A percentile compares a stretch with the other conserved stretches of the same genome.
phyloP scores from a whole-genome alignment of 2,888 invertebrate genomes.

The Ophion costatus region DNA sequence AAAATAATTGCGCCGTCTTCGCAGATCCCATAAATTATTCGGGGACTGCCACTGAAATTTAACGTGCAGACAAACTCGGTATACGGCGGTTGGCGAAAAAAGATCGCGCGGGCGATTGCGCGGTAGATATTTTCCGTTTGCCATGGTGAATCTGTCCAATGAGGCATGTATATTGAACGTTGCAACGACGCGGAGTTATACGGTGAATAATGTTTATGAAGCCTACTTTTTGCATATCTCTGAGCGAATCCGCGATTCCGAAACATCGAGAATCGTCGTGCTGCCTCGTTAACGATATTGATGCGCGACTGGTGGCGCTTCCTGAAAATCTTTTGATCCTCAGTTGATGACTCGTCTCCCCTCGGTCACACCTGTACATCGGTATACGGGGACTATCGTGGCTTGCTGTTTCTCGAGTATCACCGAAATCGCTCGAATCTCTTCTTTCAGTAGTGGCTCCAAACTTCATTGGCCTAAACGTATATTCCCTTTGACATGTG shows the following conservation, averaged over 20 bases:
- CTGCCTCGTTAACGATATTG: conserved; percentile 66
- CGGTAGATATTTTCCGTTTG: conserved; percentile 45
- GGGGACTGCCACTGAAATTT: conserved; percentile 20
- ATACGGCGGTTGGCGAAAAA: conserved; percentile 16
- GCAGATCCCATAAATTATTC: conserved; percentile 5
- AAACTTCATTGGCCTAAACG: not conserved
- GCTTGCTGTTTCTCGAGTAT: conserved; percentile 39
- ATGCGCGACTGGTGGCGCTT: conserved; percentile 51
- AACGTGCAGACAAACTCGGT: conserved; percentile 1
- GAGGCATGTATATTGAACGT: conserved; percentile 30
- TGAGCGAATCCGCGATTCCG: not conserved
- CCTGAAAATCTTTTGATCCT: conserved; percentile 47
- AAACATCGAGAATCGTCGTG: conserved; percentile 20
- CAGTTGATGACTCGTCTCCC: conserved; percentile 46
- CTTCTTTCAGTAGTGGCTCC: not conserved
- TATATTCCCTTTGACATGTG: not conserved
- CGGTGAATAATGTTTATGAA: conserved; percentile 42
- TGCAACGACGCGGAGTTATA: conserved; percentile 40
- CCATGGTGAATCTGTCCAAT: conserved; percentile 29
- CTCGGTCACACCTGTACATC: not conserved
- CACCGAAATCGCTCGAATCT: conserved; percentile 23
- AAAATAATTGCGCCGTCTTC: conserved; percentile 37
- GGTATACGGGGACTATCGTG: conserved; percentile 10
- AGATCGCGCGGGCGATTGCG: conserved; percentile 53
- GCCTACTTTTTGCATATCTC: conserved; percentile 34